Evolutionary conservation across 2,888 invertebrate genomes (phyloP), one percentile per base, ranked within the genome.

Genomic region (Hydrotaea diabolus): DNA sequence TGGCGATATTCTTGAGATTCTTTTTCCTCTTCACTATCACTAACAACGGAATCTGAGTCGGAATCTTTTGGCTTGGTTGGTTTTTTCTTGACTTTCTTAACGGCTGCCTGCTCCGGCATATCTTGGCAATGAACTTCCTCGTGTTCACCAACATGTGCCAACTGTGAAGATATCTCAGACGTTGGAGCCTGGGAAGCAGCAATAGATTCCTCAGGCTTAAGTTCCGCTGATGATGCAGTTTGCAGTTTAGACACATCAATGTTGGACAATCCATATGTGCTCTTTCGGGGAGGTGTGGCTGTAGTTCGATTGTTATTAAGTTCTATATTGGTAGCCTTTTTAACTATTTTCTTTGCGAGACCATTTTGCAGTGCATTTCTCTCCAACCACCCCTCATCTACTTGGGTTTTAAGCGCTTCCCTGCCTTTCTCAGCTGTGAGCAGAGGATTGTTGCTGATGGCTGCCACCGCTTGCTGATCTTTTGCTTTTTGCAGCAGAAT

Each of bases 31-130:
- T 95, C 96, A 92, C 96, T 96, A 87, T 95, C 95, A 15, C 92
- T 94, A 75, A 95, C 93, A 82, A 95, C 93, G 90, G 96, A 96
- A 88, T 96, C 96, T 89, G 94, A 95, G 88, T 96, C 95, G 86
- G 77, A 69, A 55, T 85, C 82, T 0, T 43, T 23, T 15, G 23
- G 23, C 64, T 57, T 83, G 21, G 11, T 21, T 8, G 31, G 11
- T 93, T 93, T 31, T 7, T 71, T 46, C 31, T 73, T 21, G 53
- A 75, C n/a, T 83, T 80, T 26, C 13, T 43, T 4, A n/a, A n/a
- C n/a, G 43, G 43, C 5, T 13, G 15, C n/a, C 7, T 77, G 23
- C 3, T 49, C 1, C 3, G 46, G 57, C 9, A 39, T 57, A 76
- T 59, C 72, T 49, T 72, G 5, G n/a, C 21, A 31, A 3, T 59